Conservation (phyloP, 1,140 invertebrate species). For the Drosophila mojavensis region DNA sequence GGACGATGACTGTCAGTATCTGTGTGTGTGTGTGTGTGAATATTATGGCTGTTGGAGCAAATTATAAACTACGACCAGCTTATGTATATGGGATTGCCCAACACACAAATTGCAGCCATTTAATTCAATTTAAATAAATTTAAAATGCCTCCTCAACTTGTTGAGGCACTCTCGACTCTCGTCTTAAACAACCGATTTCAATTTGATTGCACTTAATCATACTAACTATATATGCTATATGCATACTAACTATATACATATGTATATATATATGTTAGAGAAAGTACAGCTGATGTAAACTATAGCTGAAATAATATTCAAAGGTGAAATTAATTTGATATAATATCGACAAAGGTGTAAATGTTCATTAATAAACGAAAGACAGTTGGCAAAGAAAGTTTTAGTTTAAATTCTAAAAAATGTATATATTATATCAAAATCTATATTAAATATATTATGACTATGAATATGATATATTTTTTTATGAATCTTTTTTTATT, state of each 20-base stretch:
- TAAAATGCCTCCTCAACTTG: constrained; percentile 74
- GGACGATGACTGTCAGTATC: constrained; percentile 48
- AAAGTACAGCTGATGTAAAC: neutral
- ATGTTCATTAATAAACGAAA: no score
- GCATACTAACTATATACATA: neutral
- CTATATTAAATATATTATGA: no score
- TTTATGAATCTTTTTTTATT: no score
- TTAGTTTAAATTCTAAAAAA: no score
- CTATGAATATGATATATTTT: no score
- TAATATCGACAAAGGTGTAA: no score
- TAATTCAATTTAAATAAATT: constrained; percentile 82
- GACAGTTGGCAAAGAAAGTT: no score
- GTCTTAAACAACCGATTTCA: constrained; percentile 44
- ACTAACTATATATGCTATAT: neutral
- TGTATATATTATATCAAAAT: no score
- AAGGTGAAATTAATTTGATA: no score
- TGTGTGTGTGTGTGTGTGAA: constrained; percentile 18
- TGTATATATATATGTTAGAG: neutral
- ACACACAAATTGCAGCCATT: constrained; percentile 74
- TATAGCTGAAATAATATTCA: no score
- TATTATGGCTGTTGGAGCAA: constrained; percentile 26
- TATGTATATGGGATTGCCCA: constrained; percentile 54
- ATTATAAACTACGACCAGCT: constrained; percentile 55
- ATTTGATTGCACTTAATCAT: constrained; percentile 48
- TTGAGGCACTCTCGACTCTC: constrained; percentile 51